These are phyloP conservation scores for Leptoteleia sp. DNA, from an alignment of 1,140 invertebrate species.

Conservation along the genomic window DNA sequence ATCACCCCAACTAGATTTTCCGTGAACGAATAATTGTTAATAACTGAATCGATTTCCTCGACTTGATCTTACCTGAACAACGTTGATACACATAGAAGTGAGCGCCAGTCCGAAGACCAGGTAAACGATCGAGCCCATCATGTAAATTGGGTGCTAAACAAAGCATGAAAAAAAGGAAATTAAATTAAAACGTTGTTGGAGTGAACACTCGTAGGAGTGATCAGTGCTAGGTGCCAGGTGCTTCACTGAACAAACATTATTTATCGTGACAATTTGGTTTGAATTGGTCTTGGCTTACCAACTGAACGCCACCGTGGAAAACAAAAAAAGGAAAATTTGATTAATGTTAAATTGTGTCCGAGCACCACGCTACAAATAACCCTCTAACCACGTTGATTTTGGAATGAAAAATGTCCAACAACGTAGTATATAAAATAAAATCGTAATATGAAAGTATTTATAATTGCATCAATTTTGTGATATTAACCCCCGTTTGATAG, in stretches of 20 bases:
- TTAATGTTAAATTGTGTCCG: constrained; percentile 35
- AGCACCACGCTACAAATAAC: constrained; percentile 33
- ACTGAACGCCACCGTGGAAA: constrained; percentile 77
- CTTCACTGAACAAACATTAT: constrained; percentile 37
- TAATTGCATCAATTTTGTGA: too few species aligned
- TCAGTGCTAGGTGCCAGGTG: constrained; percentile 58
- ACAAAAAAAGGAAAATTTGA: constrained; percentile 47
- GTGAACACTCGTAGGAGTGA: too few species aligned
- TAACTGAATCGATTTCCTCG: too few species aligned
- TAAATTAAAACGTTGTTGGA: too few species aligned
- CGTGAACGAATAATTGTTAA: too few species aligned
- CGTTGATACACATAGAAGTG: constrained; percentile 98
- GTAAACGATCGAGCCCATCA: constrained; percentile 96
- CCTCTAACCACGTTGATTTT: constrained; percentile 20
- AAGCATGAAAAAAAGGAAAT: constrained; percentile 36
- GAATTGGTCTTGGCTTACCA: constrained; percentile 73
- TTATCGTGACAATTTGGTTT: constrained; percentile 29
- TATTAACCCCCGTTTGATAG: too few species aligned
- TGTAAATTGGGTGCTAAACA: constrained; percentile 90
- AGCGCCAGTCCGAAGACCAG: constrained; percentile 95
- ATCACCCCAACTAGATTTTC: too few species aligned
- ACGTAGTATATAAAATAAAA: too few species aligned
- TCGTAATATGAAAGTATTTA: too few species aligned
- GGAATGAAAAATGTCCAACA: neutral
- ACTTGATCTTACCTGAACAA: constrained; percentile 89